Conservation (phyloP, 2,888 invertebrate genomes). For the Drosophila heteroneura region DNA sequence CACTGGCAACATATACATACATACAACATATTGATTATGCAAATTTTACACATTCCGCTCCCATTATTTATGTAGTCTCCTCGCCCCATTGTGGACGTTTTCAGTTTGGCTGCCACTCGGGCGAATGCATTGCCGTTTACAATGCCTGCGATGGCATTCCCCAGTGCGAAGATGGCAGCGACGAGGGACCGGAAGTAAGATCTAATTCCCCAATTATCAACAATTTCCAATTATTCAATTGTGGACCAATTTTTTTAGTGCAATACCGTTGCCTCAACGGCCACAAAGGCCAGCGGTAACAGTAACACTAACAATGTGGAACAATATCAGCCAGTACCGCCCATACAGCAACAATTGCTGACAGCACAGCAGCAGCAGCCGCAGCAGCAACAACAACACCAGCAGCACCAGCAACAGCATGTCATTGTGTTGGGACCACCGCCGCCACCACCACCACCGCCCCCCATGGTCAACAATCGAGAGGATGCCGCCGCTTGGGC, state of each 20-base stretch:
- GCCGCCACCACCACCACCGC: conserved; percentile 68
- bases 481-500: conserved; percentile 84
- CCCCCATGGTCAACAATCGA: conserved; percentile 80
- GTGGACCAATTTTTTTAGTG: conserved; percentile 66
- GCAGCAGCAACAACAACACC: conserved; percentile 49
- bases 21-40: conserved; percentile 29
- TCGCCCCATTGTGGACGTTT: conserved; percentile 89
- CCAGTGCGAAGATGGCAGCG: conserved; percentile 96
- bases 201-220: background rate
- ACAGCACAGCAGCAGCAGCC: conserved; percentile 60
- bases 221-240: conserved; percentile 11
- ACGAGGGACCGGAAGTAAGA: conserved; percentile 93
- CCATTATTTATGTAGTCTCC: conserved; percentile 31
- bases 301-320: conserved; percentile 44
- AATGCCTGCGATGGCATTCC: conserved; percentile 98
- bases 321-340: conserved; percentile 67
- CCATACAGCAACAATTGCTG: conserved; percentile 64
- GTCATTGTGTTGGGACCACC: conserved; percentile 65
- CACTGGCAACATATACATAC: background rate
- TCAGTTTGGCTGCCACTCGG: conserved; percentile 95
- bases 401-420: conserved; percentile 58
- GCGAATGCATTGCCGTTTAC: conserved; percentile 97
- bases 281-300: conserved; percentile 45
- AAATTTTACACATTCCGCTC: conserved; percentile 38
- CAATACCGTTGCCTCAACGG: conserved; percentile 66